Conservation (phyloP, 2,888 invertebrate genomes). For the Parnassius mnemosyne region DNA sequence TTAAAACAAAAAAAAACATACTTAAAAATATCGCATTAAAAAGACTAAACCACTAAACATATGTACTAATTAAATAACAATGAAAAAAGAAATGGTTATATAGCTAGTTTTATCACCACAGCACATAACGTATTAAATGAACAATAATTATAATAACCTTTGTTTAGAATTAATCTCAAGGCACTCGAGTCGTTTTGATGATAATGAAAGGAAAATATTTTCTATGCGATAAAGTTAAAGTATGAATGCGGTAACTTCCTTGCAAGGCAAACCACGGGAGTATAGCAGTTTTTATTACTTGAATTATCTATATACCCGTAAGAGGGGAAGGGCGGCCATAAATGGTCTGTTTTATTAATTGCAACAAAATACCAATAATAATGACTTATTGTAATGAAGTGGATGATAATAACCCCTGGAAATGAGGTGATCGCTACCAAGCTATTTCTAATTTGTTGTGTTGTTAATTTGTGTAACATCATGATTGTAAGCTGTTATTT, state of each 20-base stretch:
- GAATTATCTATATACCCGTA: neutral
- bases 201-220: conserved; percentile 15
- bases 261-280: conserved; percentile 13
- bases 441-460: no score
- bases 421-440: no score
- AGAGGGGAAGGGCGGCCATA: conserved; percentile 2
- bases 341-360: neutral
- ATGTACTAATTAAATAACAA: no score
- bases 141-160: no score
- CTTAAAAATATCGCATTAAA: neutral
- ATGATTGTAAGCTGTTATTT: no score
- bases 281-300: neutral
- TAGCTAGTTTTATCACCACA: neutral
- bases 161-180: conserved; percentile 10
- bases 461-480: no score
- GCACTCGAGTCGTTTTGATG: neutral
- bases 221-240: conserved; percentile 7
- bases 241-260: neutral
- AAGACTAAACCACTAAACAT: neutral
- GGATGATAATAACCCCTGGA: no score
- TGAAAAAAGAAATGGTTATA: no score
- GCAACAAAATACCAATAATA: no score
- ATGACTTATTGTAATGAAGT: no score
- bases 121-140: neutral
- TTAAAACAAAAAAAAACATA: neutral